Base-by-base conservation (phyloP, 2,888 invertebrate genomes). In the Dusona sp. region DNA sequence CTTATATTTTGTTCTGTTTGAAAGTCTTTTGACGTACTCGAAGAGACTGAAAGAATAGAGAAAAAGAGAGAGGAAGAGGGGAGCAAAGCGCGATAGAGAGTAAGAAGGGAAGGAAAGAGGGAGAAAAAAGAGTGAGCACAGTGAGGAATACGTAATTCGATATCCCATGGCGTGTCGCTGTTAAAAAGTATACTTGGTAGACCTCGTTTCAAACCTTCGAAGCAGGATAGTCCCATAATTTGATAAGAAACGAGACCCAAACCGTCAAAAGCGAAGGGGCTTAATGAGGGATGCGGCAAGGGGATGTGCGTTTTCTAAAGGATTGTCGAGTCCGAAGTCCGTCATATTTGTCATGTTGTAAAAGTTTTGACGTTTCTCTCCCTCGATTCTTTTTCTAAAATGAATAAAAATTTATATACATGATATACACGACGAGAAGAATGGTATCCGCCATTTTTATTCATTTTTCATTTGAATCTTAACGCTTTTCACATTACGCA, bases 71-170 rank as follows among this genome's bases (percentile, higher is more conserved):
- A 25, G 61, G 54, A 38, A 38, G 48, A 51, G 25, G 42, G 22
- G 48, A 22, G 2, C 9, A 22, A 51, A 19, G 54, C 22, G 36
- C 22, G 74, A 38, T 7, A 25, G 38, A 16, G 48, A 54, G 36
- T 33, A 8, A 42, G 42, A 51, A 64, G 45, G 38, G 29, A 57
- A 19, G 22, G 36, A 25, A 22, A 13, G 42, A 11, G 42, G 42
- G 42, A 13, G 33, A 33, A 33, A 33, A 42, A 42, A n/a, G 68
- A 38, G 22, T 65, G 68, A 67, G 83, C 83, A 78, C 83, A 65
- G 78, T n/a, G 78, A 73, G 72, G 88, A 90, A 90, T 90, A 88
- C 84, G 90, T 90, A 91, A 90, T 90, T 89, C 73, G 90, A 90
- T 90, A 88, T 85, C 74, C 64, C 48, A 51, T 73, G 42, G 78